Percentiles rank a stretch among this genome's conserved stretches.
Evolutionary conservation across 2,888 invertebrate species (phyloP).

Genomic region (Acronicta leporina): DNA sequence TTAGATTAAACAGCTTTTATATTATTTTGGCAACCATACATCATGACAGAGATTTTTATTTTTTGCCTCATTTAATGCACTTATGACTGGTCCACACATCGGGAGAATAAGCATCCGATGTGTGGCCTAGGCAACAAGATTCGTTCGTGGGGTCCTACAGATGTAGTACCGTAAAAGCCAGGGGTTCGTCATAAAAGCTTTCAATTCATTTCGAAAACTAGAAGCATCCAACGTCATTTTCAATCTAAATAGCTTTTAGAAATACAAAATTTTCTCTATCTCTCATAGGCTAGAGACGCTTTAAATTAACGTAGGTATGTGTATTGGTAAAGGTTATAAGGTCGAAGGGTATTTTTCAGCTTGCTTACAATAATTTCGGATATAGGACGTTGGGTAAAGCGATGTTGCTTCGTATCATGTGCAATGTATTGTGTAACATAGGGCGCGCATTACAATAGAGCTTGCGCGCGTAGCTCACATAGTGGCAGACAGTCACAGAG

Average conservation of each 20-base stretch:
- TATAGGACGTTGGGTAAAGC: constrained; percentile 67
- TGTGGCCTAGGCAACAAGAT: constrained; percentile 38
- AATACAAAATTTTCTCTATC: constrained; percentile 43
- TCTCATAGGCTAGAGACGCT: constrained; percentile 64
- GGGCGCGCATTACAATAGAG: constrained; percentile 67
- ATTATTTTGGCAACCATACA: constrained; percentile 67
- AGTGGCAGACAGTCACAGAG: constrained; percentile 81
- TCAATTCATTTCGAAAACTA: constrained; percentile 61
- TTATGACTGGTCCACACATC: constrained; percentile 45
- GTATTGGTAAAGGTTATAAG: constrained; percentile 43
- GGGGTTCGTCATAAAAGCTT: constrained; percentile 68
- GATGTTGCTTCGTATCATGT: constrained; percentile 80
- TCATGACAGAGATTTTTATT: constrained; percentile 65
- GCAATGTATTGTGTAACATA: constrained; percentile 65
- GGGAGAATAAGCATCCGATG: constrained; percentile 20
- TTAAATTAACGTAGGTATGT: constrained; percentile 38
- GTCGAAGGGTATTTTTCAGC: constrained; percentile 53
- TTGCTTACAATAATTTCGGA: constrained; percentile 65
- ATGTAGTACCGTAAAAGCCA: constrained; percentile 60
- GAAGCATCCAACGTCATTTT: constrained; percentile 55
- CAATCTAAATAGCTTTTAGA: constrained; percentile 73
- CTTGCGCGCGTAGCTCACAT: constrained; percentile 79
- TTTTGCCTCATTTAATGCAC: constrained; percentile 81
- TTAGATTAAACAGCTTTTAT: constrained; percentile 45
- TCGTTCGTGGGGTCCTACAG: constrained; percentile 60